phyloP scores from a whole-genome alignment of 1,140 invertebrate species.

The Muscidifurax raptorellus region DNA sequence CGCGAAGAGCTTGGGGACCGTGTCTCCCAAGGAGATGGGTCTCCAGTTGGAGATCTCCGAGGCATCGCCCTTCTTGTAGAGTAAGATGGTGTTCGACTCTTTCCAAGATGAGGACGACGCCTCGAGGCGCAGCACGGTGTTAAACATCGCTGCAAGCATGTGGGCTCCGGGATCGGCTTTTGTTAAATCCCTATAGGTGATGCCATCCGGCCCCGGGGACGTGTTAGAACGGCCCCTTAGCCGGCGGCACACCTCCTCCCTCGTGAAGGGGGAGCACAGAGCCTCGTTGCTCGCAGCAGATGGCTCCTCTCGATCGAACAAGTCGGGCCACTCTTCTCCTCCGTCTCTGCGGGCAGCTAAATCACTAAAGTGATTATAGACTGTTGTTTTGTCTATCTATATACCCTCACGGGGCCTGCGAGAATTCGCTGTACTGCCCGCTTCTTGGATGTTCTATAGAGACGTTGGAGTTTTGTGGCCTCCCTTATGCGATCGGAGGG shows the following conservation, averaged over 20 bases:
- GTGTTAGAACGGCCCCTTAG: too few relatives aligned
- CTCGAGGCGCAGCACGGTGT: neutral
- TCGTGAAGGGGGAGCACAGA: neutral
- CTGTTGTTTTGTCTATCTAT: too few relatives aligned
- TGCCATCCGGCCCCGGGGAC: too few relatives aligned
- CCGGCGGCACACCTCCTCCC: neutral
- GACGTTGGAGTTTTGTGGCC: neutral
- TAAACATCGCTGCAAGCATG: too few relatives aligned
- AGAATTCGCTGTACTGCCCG: neutral
- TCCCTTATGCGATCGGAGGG: neutral
- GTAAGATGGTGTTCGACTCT: constrained; percentile 59
- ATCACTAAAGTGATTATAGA: neutral
- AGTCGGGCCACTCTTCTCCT: neutral
- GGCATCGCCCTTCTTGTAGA: constrained; percentile 62
- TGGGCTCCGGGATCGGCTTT: too few relatives aligned
- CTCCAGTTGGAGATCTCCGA: constrained; percentile 63
- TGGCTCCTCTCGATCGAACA: neutral
- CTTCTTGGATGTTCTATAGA: neutral
- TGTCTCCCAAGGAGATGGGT: too few relatives aligned
- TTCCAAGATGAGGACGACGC: constrained; percentile 43
- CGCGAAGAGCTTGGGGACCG: too few relatives aligned
- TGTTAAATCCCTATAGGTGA: too few relatives aligned
- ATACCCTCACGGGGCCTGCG: neutral
- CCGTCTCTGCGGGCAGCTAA: neutral
- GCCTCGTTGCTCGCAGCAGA: neutral